phyloP scores from a whole-genome alignment of 2,888 invertebrate species.

The Agrochola lota region DNA sequence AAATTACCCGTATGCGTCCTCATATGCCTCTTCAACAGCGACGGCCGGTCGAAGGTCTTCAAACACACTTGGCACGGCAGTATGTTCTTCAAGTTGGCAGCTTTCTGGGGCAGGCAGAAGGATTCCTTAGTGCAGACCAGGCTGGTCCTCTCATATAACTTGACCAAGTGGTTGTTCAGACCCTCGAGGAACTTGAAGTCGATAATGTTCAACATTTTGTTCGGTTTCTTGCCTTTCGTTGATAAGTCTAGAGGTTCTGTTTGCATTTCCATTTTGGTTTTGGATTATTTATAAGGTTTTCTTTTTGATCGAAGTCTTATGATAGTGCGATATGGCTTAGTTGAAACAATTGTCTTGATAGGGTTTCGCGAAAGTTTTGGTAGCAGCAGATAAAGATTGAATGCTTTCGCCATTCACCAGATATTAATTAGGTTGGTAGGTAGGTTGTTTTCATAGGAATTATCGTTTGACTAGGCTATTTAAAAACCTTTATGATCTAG shows the following conservation, averaged over 20 bases:
- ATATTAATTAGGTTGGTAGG: not conserved
- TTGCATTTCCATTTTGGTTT: slow-evolving; percentile 78
- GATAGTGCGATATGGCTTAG: not conserved
- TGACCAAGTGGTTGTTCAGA: slow-evolving; percentile 83
- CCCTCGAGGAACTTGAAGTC: slow-evolving; percentile 85
- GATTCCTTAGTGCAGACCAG: slow-evolving; percentile 71
- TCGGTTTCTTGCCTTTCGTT: slow-evolving; percentile 72
- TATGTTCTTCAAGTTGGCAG: slow-evolving; percentile 77
- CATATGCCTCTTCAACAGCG: slow-evolving; percentile 92
- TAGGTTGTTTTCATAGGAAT: not conserved
- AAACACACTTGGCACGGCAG: slow-evolving; percentile 91
- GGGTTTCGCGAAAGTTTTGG: not conserved
- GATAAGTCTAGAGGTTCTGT: slow-evolving; percentile 86
- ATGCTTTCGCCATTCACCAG: not conserved
- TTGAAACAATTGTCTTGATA: not conserved
- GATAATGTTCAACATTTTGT: slow-evolving; percentile 78
- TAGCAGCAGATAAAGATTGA: not conserved
- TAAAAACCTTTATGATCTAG: not conserved
- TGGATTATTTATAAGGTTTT: not conserved
- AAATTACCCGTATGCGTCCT: slow-evolving; percentile 92
- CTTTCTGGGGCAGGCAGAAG: slow-evolving; percentile 66
- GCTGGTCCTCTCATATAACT: slow-evolving; percentile 83
- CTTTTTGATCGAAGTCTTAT: not conserved
- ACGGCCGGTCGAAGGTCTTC: slow-evolving; percentile 93
- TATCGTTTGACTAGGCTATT: not conserved